Evolutionary conservation across 1,140 invertebrate species (phyloP).

Genomic region (Anoplophora glabripennis): DNA sequence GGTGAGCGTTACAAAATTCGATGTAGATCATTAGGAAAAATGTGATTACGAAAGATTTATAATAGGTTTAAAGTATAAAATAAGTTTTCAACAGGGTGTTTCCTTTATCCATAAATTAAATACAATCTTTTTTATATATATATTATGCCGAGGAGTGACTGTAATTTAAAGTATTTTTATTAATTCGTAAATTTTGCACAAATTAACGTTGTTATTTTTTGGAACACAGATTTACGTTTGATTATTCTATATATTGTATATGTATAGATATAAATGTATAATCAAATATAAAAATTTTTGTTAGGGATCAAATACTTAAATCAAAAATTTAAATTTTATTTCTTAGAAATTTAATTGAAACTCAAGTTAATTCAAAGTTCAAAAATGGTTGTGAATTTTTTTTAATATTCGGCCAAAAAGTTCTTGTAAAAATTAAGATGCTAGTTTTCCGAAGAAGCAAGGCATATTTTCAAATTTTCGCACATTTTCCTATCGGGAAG

Average conservation of each 20-base stretch:
- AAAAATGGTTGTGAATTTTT: too few species aligned
- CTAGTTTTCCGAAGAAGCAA: too few species aligned
- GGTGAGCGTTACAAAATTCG: slow-evolving; percentile 7
- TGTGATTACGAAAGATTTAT: background rate
- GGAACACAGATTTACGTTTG: too few species aligned
- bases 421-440: too few species aligned
- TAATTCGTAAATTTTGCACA: background rate
- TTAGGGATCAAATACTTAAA: background rate
- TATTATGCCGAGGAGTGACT: background rate
- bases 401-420: too few species aligned
- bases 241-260: too few species aligned
- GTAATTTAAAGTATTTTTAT: slow-evolving; percentile 1
- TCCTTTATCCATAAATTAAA: background rate
- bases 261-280: too few species aligned
- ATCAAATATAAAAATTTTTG: background rate
- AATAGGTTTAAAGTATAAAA: background rate
- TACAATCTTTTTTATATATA: background rate
- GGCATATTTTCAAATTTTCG: too few species aligned
- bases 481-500: too few species aligned
- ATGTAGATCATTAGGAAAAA: slow-evolving; percentile 7
- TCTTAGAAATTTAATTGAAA: too few species aligned
- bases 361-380: too few species aligned
- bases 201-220: background rate
- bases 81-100: background rate
- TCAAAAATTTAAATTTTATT: background rate